A percentile compares a stretch with the other conserved stretches of the same genome.
phyloP scores from a whole-genome alignment of 2,888 invertebrate genomes.

The Drosophila anomalata region DNA sequence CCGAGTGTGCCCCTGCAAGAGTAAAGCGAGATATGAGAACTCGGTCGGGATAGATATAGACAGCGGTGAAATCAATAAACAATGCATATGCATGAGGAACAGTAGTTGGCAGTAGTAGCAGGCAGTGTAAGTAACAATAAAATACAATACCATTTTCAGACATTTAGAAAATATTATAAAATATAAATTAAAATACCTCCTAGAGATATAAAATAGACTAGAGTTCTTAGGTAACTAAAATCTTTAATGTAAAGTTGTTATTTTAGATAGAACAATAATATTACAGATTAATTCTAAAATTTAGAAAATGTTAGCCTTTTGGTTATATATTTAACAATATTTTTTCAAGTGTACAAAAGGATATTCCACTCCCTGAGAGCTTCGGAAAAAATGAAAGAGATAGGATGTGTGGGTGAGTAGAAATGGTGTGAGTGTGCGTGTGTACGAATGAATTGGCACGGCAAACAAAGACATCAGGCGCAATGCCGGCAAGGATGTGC shows the following conservation, averaged over 20 bases:
- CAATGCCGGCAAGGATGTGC: constrained; percentile 61
- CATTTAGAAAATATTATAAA: neutral
- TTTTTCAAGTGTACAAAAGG: neutral
- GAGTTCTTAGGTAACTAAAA: no score
- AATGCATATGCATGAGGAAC: constrained; percentile 74
- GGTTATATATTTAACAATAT: neutral
- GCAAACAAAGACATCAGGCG: constrained; percentile 72
- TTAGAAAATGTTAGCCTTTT: no score
- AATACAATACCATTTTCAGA: neutral
- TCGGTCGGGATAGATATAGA: constrained; percentile 31
- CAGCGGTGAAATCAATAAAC: constrained; percentile 69
- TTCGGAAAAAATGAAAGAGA: constrained; percentile 35
- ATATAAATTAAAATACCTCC: neutral
- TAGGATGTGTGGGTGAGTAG: constrained; percentile 9
- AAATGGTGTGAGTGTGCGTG: constrained; percentile 15
- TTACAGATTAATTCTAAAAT: no score
- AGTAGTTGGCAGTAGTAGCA: neutral
- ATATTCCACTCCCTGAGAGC: constrained; percentile 49
- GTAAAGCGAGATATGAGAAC: constrained; percentile 42
- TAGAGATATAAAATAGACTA: neutral
- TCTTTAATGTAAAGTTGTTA: no score
- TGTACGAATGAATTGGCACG: constrained; percentile 69
- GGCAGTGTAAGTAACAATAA: neutral
- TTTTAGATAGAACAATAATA: no score
- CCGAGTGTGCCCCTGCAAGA: constrained; percentile 86